These are phyloP conservation scores for Menidia beryllina DNA, from an alignment of 2,113 vertebrate genomes.

Conservation along the genomic window DNA sequence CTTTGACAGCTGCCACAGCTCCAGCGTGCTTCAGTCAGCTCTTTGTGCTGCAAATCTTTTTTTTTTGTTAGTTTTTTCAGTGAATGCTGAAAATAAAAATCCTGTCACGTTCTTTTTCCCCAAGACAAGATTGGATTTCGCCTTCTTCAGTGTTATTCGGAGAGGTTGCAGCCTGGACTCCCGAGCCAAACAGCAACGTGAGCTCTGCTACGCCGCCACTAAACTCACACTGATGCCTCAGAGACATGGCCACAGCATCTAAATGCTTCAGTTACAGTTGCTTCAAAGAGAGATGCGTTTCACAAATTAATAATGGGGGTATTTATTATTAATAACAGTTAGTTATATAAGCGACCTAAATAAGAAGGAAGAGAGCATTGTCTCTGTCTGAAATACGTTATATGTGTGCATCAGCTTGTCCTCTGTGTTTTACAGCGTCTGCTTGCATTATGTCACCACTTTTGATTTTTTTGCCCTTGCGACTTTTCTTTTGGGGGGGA, in stretches of 20 bases:
- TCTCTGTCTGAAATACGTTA: constrained; percentile 52
- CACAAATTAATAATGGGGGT: constrained; percentile 71
- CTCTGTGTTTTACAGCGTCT: constrained; percentile 6
- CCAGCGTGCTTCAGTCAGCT: constrained; percentile 47
- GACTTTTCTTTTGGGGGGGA: background rate
- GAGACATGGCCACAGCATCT: constrained; percentile 68
- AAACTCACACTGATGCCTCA: constrained; percentile 40
- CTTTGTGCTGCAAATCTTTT: constrained; percentile 11
- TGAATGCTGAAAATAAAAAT: background rate
- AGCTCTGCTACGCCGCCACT: constrained; percentile 34
- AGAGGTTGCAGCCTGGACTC: constrained; percentile 23
- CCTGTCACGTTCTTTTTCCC: constrained; percentile 42
- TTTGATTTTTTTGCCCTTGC: background rate
- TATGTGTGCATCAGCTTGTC: constrained; percentile 15
- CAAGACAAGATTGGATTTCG: constrained; percentile 37
- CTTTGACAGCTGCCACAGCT: constrained; percentile 59
- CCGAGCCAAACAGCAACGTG: constrained; percentile 32
- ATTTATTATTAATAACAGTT: constrained; percentile 67
- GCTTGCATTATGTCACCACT: background rate
- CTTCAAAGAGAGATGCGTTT: constrained; percentile 70
- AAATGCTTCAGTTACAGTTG: constrained; percentile 77
- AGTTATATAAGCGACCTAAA: constrained; percentile 75
- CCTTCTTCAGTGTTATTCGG: constrained; percentile 43
- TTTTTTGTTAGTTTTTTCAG: constrained; percentile 27
- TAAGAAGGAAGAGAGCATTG: constrained; percentile 56